phyloP scores from a whole-genome alignment of 2,113 vertebrate genomes.

The Ifrita kowaldi region DNA sequence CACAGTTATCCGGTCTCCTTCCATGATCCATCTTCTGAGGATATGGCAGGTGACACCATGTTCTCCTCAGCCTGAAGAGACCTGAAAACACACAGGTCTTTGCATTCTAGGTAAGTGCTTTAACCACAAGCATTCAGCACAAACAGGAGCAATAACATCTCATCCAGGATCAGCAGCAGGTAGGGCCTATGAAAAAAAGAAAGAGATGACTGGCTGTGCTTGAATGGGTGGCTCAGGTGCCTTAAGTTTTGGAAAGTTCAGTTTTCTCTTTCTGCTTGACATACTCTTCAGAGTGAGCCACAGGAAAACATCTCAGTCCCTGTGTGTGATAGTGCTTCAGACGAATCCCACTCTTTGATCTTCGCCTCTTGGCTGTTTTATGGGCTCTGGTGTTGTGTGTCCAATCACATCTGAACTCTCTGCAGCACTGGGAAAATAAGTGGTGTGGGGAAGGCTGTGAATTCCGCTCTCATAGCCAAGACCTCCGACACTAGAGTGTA shows the following conservation, averaged over 20 bases:
- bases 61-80: neutral
- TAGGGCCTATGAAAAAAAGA: neutral
- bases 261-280: neutral
- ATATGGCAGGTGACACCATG: neutral
- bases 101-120: neutral
- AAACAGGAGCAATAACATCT: neutral
- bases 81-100: neutral
- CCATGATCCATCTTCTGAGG: neutral
- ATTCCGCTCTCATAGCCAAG: neutral
- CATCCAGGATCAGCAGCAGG: neutral
- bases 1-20: neutral
- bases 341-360: neutral
- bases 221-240: neutral
- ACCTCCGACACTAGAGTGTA: neutral
- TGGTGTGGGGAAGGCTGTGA: neutral
- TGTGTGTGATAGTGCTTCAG: neutral
- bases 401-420: neutral
- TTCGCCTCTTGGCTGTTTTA: neutral
- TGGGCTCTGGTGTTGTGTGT: neutral
- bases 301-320: neutral
- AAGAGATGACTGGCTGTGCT: accelerated
- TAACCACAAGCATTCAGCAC: neutral
- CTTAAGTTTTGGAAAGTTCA: neutral
- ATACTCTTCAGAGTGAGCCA: neutral
- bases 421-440: neutral